Base-by-base conservation (phyloP, 2,888 invertebrate genomes). In the Acronicta leporina region DNA sequence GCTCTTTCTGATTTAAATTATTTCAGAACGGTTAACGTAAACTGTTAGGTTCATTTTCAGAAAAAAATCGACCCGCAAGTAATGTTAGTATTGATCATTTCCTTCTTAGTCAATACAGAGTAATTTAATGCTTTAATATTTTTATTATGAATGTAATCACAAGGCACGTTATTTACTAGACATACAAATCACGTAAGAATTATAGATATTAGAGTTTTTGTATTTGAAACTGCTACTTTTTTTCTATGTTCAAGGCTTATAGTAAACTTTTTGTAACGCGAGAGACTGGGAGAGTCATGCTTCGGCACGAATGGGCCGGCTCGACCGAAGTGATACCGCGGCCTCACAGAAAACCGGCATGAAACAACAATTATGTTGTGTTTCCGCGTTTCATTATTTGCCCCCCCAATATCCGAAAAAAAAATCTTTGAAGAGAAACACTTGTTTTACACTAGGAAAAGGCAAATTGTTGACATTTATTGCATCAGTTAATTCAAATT, bases 381-480 rank as follows among this genome's bases (percentile, higher is more conserved):
- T n/a, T n/a, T n/a, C n/a, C n/a, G n/a, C n/a, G n/a, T n/a, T n/a
- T n/a, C n/a, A n/a, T n/a, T n/a, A n/a, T n/a, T n/a, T n/a, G n/a
- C n/a, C n/a, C n/a, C n/a, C n/a, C n/a, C n/a, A n/a, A n/a, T n/a
- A n/a, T n/a, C n/a, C n/a, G n/a, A n/a, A n/a, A n/a, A n/a, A n/a
- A n/a, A n/a, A n/a, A n/a, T n/a, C n/a, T n/a, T n/a, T n/a, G n/a
- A n/a, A n/a, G 20, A 53, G 67, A 72, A 73, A 73, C 70, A 75
- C 68, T 79, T 75, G 75, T 75, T 80, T 73, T 74, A 62, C 66
- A 70, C 75, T 61, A 59, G 69, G 68, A 71, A 63, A 38, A 64
- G 68, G 75, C 66, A 83, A 83, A 79, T 78, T 75, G 71, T 67
- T 75, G 75, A 75, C 80, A 79, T 73, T 75, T 80, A 80, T 81